Base-by-base conservation (phyloP, 2,888 invertebrate species). In the Catocala nupta region DNA sequence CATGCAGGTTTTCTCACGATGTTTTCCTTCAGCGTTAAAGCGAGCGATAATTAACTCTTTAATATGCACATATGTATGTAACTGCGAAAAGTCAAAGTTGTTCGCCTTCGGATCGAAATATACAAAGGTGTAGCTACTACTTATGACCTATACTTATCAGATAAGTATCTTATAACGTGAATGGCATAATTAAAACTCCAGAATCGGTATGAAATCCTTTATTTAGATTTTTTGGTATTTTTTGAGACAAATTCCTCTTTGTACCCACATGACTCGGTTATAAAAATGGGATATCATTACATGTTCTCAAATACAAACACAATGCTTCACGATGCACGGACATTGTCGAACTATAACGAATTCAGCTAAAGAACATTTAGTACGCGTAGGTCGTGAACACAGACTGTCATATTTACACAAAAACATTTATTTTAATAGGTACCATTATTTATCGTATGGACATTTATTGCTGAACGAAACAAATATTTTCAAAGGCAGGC, bases 181-280 rank as follows among this genome's bases (percentile, higher is more conserved):
- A 8, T 7, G 36, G 36, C 9, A 39, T 9, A 2, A 83, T 71
- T 78, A 78, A 86, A 87, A 82, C 61, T 67, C 69, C 62, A 59
- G 64, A 63, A 72, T 86, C 85, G 88, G 85, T 92, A 90, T 83
- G 91, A 91, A 91, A 90, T 88, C 84, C 84, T 90, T 91, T 91
- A 90, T 91, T 90, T 83, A 68, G 77, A 70, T 89, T 91, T 92
- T 92, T 92, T 90, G 89, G 89, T 90, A 89, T 89, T 90, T 88
- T 91, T 90, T 90, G 90, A 90, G 90, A 90, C 90, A 90, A 79
- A 83, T 87, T 86, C 80, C 80, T 83, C 75, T 81, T 83, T 81
- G 81, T 86, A 88, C 84, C 85, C 88, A 84, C 83, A 82, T 81
- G 80, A 83, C 75, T 80, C 83, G 80, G 81, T 81, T 86, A 85